Evolutionary conservation across 2,888 invertebrate genomes (phyloP).

Genomic region (Callyntrura sp.): DNA sequence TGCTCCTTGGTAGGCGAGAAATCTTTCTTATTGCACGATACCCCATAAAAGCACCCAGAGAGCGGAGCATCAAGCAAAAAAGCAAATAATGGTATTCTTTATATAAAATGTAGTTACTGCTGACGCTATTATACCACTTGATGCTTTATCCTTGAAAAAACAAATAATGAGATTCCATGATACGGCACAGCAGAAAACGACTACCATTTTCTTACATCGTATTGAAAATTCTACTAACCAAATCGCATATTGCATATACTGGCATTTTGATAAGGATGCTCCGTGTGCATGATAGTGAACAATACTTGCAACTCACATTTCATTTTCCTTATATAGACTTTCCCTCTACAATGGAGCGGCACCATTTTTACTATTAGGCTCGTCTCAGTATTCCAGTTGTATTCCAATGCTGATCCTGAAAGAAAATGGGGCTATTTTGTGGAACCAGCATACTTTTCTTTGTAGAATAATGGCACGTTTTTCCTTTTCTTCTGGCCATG

Average conservation of each 20-base stretch:
- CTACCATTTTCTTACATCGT: neutral
- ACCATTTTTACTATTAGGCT: too few relatives aligned
- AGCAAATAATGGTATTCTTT: neutral
- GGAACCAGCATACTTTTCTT: neutral
- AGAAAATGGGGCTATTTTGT: neutral
- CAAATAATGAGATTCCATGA: neutral
- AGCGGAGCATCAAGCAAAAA: too few relatives aligned
- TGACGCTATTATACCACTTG: neutral
- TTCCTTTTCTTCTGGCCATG: neutral
- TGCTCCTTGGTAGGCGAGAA: neutral
- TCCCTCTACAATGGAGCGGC: neutral
- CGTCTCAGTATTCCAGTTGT: neutral
- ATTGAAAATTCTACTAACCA: neutral
- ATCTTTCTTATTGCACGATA: neutral
- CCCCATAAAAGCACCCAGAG: too few relatives aligned
- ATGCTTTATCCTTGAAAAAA: neutral
- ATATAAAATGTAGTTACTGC: neutral
- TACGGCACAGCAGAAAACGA: too few relatives aligned
- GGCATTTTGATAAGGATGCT: neutral
- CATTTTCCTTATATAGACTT: neutral
- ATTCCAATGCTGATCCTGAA: neutral
- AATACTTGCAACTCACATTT: neutral
- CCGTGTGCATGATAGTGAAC: neutral
- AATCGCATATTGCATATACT: neutral
- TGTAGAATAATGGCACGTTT: neutral